Conservation (phyloP, 2,113 vertebrate species). For the Struthio camelus region DNA sequence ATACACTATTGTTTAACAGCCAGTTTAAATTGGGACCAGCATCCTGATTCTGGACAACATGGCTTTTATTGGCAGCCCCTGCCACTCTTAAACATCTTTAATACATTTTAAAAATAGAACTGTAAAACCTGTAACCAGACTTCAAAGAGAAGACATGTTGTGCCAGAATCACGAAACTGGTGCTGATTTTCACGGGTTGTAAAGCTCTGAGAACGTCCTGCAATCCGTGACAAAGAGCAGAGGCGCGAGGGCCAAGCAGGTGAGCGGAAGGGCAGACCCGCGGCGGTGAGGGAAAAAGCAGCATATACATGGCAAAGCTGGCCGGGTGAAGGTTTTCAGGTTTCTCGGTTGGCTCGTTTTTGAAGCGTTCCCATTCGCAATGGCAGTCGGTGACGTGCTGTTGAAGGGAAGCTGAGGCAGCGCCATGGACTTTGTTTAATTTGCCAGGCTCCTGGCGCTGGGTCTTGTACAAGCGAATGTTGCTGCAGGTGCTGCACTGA, state of each 20-base stretch:
- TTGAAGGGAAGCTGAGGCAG: neutral
- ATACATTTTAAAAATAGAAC: conserved; percentile 86
- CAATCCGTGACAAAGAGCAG: conserved; percentile 15
- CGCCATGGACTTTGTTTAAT: conserved; percentile 14
- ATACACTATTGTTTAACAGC: conserved; percentile 82
- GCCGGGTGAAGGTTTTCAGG: neutral
- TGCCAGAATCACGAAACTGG: conserved; percentile 77
- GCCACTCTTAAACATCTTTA: conserved; percentile 86
- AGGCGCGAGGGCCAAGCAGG: neutral
- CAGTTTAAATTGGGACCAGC: conserved; percentile 83
- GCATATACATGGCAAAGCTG: neutral
- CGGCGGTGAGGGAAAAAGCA: neutral
- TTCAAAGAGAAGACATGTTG: conserved; percentile 80
- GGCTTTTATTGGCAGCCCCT: conserved; percentile 83
- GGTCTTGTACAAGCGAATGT: neutral
- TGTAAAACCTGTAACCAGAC: conserved; percentile 82
- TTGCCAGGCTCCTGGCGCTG: neutral
- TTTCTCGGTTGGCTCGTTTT: conserved; percentile 24
- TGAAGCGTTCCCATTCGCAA: conserved; percentile 10
- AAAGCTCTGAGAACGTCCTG: conserved; percentile 71
- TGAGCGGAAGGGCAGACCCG: neutral
- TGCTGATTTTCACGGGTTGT: conserved; percentile 80
- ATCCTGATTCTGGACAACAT: conserved; percentile 80
- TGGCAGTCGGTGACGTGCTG: neutral
- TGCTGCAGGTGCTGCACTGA: neutral